Base-by-base conservation (phyloP, 2,888 invertebrate species). In the Myathropa florea region DNA sequence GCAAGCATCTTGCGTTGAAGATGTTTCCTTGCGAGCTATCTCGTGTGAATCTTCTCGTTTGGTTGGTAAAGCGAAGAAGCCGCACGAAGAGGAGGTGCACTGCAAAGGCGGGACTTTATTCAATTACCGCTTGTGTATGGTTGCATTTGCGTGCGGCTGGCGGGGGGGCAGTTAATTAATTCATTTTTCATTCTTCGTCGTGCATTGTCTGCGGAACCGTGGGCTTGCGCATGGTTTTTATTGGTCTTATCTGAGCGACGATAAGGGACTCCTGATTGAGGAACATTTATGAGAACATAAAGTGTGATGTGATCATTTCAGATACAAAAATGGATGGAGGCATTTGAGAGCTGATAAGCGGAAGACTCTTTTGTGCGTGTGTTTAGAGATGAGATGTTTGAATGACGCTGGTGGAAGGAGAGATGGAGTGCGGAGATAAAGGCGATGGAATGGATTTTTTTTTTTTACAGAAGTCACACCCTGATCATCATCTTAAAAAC, bases 41-140 rank as follows among this genome's bases (percentile, higher is more conserved):
- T 46, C 46, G 46, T 46, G 46, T 46, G 46, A 46, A 46, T 46
- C 46, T 46, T 46, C 46, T 18, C 46, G 46, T 39, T n/a, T n/a
- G 39, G 14, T n/a, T n/a, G 18, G 46, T 4, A 18, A n/a, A 4
- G 39, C 39, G 6, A 4, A 4, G 39, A 39, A 3, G 39, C 30
- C 30, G 30, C 30, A n/a, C 2, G n/a, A 14, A 28, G 64, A 28
- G 9, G 36, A 33, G 23, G 7, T 39, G 33, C 59, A 67, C n/a
- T 46, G 61, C 36, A 46, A 61, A 55, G 39, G 30, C 63, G 77
- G 55, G 70, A 60, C 36, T 65, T 71, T 77, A 46, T 46, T 72
- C 65, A 71, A 76, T 71, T 68, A 75, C 63, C 46, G 46, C 46
- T 33, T 12, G 12, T 33, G 33, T 33, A 33, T 33, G 33, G 33